Evolutionary conservation across 2,888 invertebrate genomes (phyloP), one percentile per base, ranked within the genome.

Genomic region (Orgyia antiqua): DNA sequence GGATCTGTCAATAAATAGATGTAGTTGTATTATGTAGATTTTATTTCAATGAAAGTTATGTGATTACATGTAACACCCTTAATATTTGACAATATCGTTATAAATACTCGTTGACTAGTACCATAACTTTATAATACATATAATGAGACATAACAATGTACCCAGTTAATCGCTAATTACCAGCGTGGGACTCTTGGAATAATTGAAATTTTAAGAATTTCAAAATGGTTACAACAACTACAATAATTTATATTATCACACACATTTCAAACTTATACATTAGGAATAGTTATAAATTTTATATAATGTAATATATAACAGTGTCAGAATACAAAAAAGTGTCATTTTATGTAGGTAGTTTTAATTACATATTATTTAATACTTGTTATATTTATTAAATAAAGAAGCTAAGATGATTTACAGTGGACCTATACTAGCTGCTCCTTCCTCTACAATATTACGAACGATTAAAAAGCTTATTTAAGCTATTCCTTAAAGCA

Each of bases 41-140:
- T 83, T 86, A 84, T 84, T 84, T 66, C 69, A 77, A 71, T 68
- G 63, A 78, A 79, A 74, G 62, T 68, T 67, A 63, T 69, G 24
- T 24, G 71, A 73, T 76, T 78, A 80, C 78, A 79, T 70, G 70
- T 67, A 74, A 78, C 68, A 72, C 70, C 51, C 51, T 69, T 65
- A 68, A 63, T 65, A 67, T 58, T 70, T 68, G 68, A 77, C 70
- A 73, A 58, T 62, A 59, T 67, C 63, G 67, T 76, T 68, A 74
- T 69, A 78, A 75, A 79, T 78, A 82, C 71, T 79, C 74, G 68
- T 72, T 83, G 84, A 84, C 84, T 84, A 69, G 68, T 67, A 66
- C 61, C 66, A 65, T 68, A 68, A 59, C 62, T 60, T 57, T 58
- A 55, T 54, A 63, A 64, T 61, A 68, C 55, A 13, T 4, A 60